Conservation (phyloP, 2,113 vertebrate genomes). For the Podilymbus podiceps region DNA sequence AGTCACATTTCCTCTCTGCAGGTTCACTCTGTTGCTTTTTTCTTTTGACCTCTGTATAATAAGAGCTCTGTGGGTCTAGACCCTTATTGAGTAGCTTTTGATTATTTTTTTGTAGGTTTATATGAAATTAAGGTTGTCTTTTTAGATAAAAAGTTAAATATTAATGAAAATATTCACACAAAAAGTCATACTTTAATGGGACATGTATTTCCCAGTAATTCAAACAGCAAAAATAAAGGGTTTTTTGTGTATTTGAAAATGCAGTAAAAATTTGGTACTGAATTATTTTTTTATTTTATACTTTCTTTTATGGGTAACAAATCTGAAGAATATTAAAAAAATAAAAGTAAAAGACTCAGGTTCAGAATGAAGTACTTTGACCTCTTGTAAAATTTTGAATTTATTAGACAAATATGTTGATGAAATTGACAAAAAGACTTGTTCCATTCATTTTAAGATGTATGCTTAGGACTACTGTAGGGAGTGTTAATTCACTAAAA, state of each 20-base stretch:
- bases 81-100: neutral
- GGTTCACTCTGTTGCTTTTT: neutral
- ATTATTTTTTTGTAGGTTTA: neutral
- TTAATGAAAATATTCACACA: neutral
- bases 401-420: neutral
- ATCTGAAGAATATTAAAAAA: neutral
- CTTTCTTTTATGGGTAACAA: neutral
- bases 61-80: neutral
- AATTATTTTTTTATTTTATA: neutral
- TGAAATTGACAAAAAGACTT: neutral
- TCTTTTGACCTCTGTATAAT: neutral
- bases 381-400: neutral
- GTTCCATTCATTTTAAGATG: neutral
- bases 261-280: accelerated
- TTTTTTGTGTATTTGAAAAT: neutral
- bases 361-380: neutral
- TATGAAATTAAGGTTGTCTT: accelerated
- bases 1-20: neutral
- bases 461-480: neutral
- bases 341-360: neutral
- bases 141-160: neutral
- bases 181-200: neutral
- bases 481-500: neutral
- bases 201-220: neutral
- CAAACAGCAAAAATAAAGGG: neutral